Evolutionary conservation across 1,140 invertebrate species (phyloP).

Genomic region (Caenorhabditis remanei): DNA sequence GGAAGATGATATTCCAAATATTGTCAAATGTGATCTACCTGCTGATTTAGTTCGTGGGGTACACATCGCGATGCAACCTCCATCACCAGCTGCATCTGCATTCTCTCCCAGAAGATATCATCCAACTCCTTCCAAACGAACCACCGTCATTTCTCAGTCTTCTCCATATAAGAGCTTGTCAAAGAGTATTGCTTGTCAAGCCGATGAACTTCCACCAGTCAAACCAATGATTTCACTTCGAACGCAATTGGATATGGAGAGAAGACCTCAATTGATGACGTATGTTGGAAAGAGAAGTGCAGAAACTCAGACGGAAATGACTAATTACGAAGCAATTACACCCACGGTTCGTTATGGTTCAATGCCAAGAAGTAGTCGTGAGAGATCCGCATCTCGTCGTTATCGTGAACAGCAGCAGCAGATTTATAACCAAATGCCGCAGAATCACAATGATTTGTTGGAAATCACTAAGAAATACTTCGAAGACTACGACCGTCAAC

Average conservation of each 20-base stretch:
- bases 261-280: slow-evolving; percentile 37
- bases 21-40: slow-evolving; percentile 66
- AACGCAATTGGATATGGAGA: slow-evolving; percentile 54
- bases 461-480: slow-evolving; percentile 71
- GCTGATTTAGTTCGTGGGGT: slow-evolving; percentile 64
- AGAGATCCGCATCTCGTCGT: slow-evolving; percentile 37
- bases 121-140: slow-evolving; percentile 8
- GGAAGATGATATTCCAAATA: slow-evolving; percentile 65
- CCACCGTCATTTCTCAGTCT: slow-evolving; percentile 22
- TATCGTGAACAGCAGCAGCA: slow-evolving; percentile 51
- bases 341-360: slow-evolving; percentile 44
- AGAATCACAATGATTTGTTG: slow-evolving; percentile 65
- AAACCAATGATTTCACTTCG: slow-evolving; percentile 30
- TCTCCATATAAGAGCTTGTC: slow-evolving; percentile 20
- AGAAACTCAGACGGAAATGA: slow-evolving; percentile 56
- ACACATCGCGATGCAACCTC: slow-evolving; percentile 56
- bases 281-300: slow-evolving; percentile 50
- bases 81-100: slow-evolving; percentile 52
- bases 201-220: slow-evolving; percentile 46
- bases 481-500: slow-evolving; percentile 71
- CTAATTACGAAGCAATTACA: slow-evolving; percentile 48
- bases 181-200: slow-evolving; percentile 34
- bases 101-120: slow-evolving; percentile 41
- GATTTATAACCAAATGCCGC: slow-evolving; percentile 18
- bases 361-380: slow-evolving; percentile 47